phyloP scores from a whole-genome alignment of 2,888 invertebrate genomes.

The Leucophora obtusa region DNA sequence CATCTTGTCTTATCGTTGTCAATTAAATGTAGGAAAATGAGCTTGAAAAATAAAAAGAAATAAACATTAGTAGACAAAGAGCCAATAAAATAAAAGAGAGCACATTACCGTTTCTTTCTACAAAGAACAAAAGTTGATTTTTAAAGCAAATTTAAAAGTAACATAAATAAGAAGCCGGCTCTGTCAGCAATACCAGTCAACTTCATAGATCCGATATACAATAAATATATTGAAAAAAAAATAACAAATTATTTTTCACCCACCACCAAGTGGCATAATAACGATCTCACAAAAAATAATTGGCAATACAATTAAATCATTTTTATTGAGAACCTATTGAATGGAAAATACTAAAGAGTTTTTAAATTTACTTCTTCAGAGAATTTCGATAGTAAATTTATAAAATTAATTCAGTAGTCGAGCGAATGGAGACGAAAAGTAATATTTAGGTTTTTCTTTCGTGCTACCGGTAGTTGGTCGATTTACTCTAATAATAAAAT shows the following conservation, averaged over 20 bases:
- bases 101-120: no score
- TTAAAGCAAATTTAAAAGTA: no score
- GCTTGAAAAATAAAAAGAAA: no score
- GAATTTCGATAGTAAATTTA: background rate
- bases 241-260: background rate
- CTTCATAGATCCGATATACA: background rate
- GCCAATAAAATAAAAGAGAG: no score
- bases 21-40: no score
- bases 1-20: no score
- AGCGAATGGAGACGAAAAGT: constrained; percentile 11
- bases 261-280: background rate
- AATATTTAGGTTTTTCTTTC: constrained; percentile 16
- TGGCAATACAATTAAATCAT: constrained; percentile 48
- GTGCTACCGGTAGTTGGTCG: background rate
- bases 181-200: no score
- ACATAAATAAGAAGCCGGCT: no score
- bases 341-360: constrained; percentile 19
- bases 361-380: constrained; percentile 1
- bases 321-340: constrained; percentile 37
- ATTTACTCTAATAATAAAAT: background rate
- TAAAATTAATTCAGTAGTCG: constrained; percentile 8
- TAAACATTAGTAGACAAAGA: no score
- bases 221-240: background rate
- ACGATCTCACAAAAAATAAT: constrained; percentile 8
- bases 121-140: no score